A percentile compares a stretch with the other conserved stretches of the same genome.
Evolutionary conservation across 2,888 invertebrate genomes (phyloP).

Genomic region (Odontothrips loti): DNA sequence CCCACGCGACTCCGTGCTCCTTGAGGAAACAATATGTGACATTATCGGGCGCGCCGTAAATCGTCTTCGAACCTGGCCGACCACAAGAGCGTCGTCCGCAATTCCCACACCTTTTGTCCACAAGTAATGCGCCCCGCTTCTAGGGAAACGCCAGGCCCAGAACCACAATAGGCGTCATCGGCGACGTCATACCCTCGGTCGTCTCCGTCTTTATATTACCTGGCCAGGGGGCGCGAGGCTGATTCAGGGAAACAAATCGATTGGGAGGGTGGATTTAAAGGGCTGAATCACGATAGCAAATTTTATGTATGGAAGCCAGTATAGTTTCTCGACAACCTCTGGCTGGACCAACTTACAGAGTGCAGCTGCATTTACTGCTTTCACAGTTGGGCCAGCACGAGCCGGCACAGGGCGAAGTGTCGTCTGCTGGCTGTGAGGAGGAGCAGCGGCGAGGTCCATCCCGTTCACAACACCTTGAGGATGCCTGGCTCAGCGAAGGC

Average conservation of each 20-base stretch:
- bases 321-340: too few species aligned
- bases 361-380: too few species aligned
- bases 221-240: too few species aligned
- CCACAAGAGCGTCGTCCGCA: neutral
- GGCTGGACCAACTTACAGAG: too few species aligned
- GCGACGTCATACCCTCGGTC: neutral
- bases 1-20: neutral
- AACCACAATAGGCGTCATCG: neutral
- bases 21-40: slow-evolving; percentile 8
- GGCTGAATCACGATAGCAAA: too few species aligned
- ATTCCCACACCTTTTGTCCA: slow-evolving; percentile 6
- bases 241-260: too few species aligned
- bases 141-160: neutral
- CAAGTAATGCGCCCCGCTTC: neutral
- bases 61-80: neutral
- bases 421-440: neutral
- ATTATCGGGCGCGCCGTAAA: neutral
- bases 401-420: neutral
- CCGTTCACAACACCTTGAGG: neutral
- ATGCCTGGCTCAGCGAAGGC: too few species aligned
- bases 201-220: neutral
- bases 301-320: too few species aligned
- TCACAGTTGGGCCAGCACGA: neutral
- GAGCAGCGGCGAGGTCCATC: too few species aligned
- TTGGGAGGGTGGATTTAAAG: too few species aligned